phyloP scores from a whole-genome alignment of 2,113 vertebrate genomes.

The Oryzias melastigma region DNA sequence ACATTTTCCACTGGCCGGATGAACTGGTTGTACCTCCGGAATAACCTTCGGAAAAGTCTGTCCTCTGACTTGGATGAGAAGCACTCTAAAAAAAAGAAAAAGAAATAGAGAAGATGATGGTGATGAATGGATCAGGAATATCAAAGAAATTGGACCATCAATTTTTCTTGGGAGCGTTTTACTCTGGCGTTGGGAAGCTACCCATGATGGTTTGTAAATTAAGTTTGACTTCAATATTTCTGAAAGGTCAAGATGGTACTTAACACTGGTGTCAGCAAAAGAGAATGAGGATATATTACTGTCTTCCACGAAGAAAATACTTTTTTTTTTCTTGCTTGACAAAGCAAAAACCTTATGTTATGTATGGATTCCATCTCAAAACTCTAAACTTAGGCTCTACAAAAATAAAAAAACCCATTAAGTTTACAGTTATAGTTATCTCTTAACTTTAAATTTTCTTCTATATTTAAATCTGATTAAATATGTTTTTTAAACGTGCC shows the following conservation, averaged over 20 bases:
- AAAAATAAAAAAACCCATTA: too few relatives aligned
- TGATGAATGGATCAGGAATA: neutral
- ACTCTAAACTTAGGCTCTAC: too few relatives aligned
- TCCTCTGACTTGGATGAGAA: constrained; percentile 82
- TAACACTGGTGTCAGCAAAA: constrained; percentile 8
- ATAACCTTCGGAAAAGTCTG: constrained; percentile 84
- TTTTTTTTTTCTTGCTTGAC: too few relatives aligned
- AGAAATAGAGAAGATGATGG: neutral
- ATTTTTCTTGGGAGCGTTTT: constrained; percentile 8
- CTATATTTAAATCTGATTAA: too few relatives aligned
- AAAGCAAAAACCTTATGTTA: too few relatives aligned
- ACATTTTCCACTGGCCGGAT: constrained; percentile 93
- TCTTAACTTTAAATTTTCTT: too few relatives aligned
- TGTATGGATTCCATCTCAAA: too few relatives aligned
- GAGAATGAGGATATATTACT: constrained; percentile 5
- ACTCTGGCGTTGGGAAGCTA: neutral
- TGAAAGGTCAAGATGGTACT: constrained; percentile 13
- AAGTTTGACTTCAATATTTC: constrained; percentile 10
- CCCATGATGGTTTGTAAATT: neutral
- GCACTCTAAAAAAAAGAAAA: constrained; percentile 62
- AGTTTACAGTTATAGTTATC: too few relatives aligned
- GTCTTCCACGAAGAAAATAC: neutral
- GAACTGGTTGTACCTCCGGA: constrained; percentile 88
- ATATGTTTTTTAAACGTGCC: too few relatives aligned
- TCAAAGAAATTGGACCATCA: neutral